Evolutionary conservation across 2,113 vertebrate species (phyloP), one percentile per base, ranked within the genome.

Genomic region (Talpa occidentalis): DNA sequence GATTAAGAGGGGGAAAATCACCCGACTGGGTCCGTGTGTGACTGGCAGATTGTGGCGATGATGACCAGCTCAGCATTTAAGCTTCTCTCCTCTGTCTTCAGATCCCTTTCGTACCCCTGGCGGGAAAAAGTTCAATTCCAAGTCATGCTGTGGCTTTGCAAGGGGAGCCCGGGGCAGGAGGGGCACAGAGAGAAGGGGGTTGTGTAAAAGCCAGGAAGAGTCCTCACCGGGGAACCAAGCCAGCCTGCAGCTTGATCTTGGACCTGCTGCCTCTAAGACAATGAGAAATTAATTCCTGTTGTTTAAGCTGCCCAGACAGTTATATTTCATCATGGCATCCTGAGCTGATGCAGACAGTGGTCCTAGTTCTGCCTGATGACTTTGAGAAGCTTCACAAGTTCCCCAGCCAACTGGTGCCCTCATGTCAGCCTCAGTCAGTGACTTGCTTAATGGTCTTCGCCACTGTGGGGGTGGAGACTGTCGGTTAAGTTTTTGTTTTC

Each of bases 1-100:
- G 96, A 96, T 96, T 96, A 91, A 97, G 88, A 92, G 94, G 90
- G 94, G 19, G 90, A 88, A 95, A 94, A 97, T 96, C 47, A 16
- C 64, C 0, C 30, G 93, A 88, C 91, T 87, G 16, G 26, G 67
- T 56, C 26, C 35, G 40, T 0, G 17, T 96, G 83, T 91, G 79
- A 88, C 94, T 88, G 89, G 95, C 9, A 60, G 80, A 91, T 94
- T 5, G 1, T 95, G 85, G 93, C 93, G n/a, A 30, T n/a, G 95
- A 76, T 73, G 96, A 94, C 90, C 94, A 96, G 96, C 91, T 97
- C 92, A 56, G 90, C 88, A 81, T 94, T 95, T 96, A 95, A 94
- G 96, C 89, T 90, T 66, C 52, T 66, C 82, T 94, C 32, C 9
- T 59, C 26, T 93, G 78, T 79, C 91, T 88, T 94, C 85, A 35